Conservation (phyloP, 2,113 vertebrate species). For the Perognathus longimembris region DNA sequence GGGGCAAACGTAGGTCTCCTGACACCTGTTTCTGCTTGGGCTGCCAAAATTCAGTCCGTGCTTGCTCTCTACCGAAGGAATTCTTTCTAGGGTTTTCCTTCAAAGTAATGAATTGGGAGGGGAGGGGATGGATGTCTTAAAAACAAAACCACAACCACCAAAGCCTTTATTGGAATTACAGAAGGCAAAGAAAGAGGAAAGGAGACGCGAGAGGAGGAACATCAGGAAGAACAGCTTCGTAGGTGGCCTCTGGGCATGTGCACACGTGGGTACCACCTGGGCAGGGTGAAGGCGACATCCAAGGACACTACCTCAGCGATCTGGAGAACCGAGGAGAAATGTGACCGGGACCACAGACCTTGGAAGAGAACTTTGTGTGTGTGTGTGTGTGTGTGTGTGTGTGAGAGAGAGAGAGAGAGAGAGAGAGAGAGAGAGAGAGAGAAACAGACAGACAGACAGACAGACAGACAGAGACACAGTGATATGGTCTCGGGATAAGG, state of each 20-base stretch:
- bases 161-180: slow-evolving; percentile 26
- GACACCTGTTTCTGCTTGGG: neutral
- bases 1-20: neutral
- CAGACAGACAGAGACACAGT: too few species aligned
- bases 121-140: neutral
- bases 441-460: too few species aligned
- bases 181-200: neutral
- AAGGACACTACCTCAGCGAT: too few species aligned
- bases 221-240: neutral
- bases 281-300: neutral
- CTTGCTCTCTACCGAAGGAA: neutral
- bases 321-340: neutral
- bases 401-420: too few species aligned
- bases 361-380: neutral
- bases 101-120: neutral
- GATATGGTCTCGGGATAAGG: too few species aligned
- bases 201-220: neutral
- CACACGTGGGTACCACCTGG: neutral
- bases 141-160: slow-evolving; percentile 13
- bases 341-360: neutral
- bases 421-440: too few species aligned
- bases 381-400: too few species aligned
- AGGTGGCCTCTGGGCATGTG: neutral
- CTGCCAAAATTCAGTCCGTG: neutral
- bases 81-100: slow-evolving; percentile 50